Percentiles rank a stretch among this genome's conserved stretches.
These are phyloP conservation scores for Nesogale talazaci DNA, from an alignment of 2,113 vertebrate genomes.

Conservation along the genomic window DNA sequence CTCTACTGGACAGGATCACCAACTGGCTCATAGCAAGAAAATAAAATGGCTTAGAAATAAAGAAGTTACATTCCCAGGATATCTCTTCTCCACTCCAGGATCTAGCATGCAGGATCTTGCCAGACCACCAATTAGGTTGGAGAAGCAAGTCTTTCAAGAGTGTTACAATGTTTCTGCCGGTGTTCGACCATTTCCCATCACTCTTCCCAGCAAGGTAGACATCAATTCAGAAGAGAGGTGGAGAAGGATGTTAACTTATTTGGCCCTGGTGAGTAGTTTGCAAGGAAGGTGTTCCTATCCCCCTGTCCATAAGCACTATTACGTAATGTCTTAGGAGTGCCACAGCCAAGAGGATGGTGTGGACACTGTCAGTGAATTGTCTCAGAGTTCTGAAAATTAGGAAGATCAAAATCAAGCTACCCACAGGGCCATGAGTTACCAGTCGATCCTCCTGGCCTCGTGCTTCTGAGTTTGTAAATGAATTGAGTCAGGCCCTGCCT, in stretches of 20 bases:
- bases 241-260: neutral
- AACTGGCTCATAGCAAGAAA: neutral
- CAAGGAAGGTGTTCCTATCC: neutral
- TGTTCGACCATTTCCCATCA: neutral
- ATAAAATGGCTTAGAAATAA: neutral
- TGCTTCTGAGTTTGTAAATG: neutral
- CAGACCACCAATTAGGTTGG: neutral
- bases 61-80: rapidly evolving
- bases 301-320: neutral
- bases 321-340: neutral
- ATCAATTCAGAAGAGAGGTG: neutral
- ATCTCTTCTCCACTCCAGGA: neutral
- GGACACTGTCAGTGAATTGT: neutral
- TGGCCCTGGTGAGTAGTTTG: neutral
- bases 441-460: neutral
- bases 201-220: neutral
- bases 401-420: neutral
- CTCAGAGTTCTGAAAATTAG: neutral
- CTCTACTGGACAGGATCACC: neutral
- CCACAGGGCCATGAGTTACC: neutral
- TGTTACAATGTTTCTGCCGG: neutral
- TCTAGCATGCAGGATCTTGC: neutral
- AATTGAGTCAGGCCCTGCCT: neutral
- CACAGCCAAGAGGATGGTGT: neutral
- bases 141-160: neutral